Percentiles rank a stretch among this genome's conserved stretches.
These are phyloP conservation scores for Noctua fimbriata DNA, from an alignment of 2,888 invertebrate genomes.

Conservation along the genomic window DNA sequence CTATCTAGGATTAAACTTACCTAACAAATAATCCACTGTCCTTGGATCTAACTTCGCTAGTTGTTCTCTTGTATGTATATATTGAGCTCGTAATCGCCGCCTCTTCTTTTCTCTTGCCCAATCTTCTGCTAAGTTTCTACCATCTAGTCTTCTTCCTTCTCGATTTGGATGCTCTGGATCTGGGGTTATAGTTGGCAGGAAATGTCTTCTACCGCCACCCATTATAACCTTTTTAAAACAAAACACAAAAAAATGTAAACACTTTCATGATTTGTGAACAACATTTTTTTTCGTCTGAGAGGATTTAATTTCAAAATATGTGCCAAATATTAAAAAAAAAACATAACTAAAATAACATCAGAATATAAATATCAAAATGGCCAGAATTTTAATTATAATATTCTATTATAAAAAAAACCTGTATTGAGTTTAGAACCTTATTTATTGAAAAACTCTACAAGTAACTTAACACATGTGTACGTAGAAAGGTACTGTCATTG, in stretches of 20 bases:
- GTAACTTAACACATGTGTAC: background rate
- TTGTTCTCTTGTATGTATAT: slow-evolving; percentile 93
- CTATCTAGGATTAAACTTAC: too few species aligned
- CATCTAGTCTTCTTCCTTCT: slow-evolving; percentile 93
- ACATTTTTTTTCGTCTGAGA: background rate
- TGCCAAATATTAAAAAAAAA: background rate
- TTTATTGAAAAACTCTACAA: background rate
- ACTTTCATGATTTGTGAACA: background rate
- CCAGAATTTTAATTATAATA: background rate
- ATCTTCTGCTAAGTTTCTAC: slow-evolving; percentile 94
- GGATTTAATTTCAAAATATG: background rate
- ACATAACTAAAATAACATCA: background rate
- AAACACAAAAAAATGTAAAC: background rate
- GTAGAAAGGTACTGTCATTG: background rate
- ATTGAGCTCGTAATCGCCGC: slow-evolving; percentile 92
- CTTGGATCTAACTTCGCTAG: slow-evolving; percentile 93
- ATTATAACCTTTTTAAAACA: slow-evolving; percentile 91
- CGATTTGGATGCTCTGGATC: slow-evolving; percentile 93
- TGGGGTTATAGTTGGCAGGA: slow-evolving; percentile 93
- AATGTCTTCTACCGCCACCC: slow-evolving; percentile 94
- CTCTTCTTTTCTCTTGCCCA: slow-evolving; percentile 94
- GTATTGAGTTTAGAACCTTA: background rate
- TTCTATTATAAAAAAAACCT: background rate
- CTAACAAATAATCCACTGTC: slow-evolving; percentile 93
- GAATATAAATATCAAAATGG: background rate